Percentiles rank a stretch among this genome's conserved stretches.
Evolutionary conservation across 2,888 invertebrate genomes (phyloP).

Genomic region (Acronicta aceris): DNA sequence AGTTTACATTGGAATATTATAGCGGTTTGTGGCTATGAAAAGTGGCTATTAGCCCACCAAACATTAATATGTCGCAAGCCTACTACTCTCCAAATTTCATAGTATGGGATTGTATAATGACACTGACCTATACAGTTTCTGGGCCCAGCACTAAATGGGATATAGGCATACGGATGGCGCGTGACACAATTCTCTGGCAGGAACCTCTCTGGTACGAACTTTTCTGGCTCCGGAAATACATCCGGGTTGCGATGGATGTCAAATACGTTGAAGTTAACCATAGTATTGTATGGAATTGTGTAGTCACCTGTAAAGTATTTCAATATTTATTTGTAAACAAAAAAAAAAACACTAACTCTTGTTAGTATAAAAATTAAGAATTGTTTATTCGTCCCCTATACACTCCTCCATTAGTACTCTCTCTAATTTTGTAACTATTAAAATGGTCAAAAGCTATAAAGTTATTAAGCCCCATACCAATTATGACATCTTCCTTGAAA

Average conservation of each 20-base stretch:
- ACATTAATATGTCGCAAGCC: too few relatives aligned
- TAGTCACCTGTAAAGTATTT: conserved; percentile 72
- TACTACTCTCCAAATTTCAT: too few relatives aligned
- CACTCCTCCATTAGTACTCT: too few relatives aligned
- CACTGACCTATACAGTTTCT: conserved; percentile 91
- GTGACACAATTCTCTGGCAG: conserved; percentile 85
- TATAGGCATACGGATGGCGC: conserved; percentile 90
- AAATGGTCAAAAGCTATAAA: too few relatives aligned
- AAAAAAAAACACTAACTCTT: too few relatives aligned
- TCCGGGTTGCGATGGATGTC: conserved; percentile 90
- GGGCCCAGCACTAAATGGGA: conserved; percentile 92
- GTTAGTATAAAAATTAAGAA: too few relatives aligned
- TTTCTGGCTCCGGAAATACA: conserved; percentile 91
- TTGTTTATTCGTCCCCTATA: too few relatives aligned
- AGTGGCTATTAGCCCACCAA: too few relatives aligned
- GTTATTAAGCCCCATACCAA: conserved; percentile 60
- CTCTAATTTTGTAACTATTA: too few relatives aligned
- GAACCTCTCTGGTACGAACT: conserved; percentile 92
- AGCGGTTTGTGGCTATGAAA: too few relatives aligned
- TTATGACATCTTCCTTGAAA: conserved; percentile 86
- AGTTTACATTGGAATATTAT: too few relatives aligned
- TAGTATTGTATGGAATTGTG: conserved; percentile 81
- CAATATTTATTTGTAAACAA: too few relatives aligned
- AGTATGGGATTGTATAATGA: background rate
- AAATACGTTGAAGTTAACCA: conserved; percentile 86